phyloP scores from a whole-genome alignment of 1,140 invertebrate species.

The Aethina tumida region DNA sequence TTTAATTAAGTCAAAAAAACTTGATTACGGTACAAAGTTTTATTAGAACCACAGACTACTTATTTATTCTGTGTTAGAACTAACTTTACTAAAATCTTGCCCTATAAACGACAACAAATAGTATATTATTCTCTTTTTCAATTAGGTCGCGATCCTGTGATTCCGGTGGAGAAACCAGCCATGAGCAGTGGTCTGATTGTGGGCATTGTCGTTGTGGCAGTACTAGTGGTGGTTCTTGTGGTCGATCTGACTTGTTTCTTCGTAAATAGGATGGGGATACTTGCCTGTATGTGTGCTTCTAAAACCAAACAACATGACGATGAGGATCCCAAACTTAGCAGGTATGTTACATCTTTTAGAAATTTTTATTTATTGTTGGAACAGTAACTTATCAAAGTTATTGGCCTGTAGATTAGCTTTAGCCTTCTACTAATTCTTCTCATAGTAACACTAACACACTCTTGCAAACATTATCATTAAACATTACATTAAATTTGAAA shows the following conservation, averaged over 20 bases:
- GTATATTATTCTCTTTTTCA: slow-evolving; percentile 19
- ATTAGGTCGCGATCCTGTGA: slow-evolving; percentile 47
- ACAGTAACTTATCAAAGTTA: slow-evolving; percentile 1
- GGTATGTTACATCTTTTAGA: slow-evolving; percentile 42
- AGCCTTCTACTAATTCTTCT: background rate
- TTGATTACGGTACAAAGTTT: too few relatives aligned
- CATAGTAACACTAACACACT: slow-evolving; percentile 1
- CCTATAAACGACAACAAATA: background rate
- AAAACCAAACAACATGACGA: slow-evolving; percentile 58
- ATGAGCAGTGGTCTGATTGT: slow-evolving; percentile 68
- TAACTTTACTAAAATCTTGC: too few relatives aligned
- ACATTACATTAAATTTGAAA: too few relatives aligned
- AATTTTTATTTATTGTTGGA: slow-evolving; percentile 6
- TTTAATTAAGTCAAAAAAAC: too few relatives aligned
- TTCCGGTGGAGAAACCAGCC: slow-evolving; percentile 42
- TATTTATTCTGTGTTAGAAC: too few relatives aligned
- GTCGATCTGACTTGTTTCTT: slow-evolving; percentile 70
- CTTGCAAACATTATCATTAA: slow-evolving; percentile 1
- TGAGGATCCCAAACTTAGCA: slow-evolving; percentile 70
- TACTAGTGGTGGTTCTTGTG: slow-evolving; percentile 64
- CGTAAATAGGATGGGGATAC: slow-evolving; percentile 55
- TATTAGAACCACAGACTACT: too few relatives aligned
- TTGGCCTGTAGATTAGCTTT: background rate
- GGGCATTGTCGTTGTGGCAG: slow-evolving; percentile 61
- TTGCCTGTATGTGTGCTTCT: slow-evolving; percentile 52